A percentile compares a stretch with the other conserved stretches of the same genome.
These are phyloP conservation scores for Acanthopleura granulata DNA, from an alignment of 2,888 invertebrate species.

Conservation along the genomic window DNA sequence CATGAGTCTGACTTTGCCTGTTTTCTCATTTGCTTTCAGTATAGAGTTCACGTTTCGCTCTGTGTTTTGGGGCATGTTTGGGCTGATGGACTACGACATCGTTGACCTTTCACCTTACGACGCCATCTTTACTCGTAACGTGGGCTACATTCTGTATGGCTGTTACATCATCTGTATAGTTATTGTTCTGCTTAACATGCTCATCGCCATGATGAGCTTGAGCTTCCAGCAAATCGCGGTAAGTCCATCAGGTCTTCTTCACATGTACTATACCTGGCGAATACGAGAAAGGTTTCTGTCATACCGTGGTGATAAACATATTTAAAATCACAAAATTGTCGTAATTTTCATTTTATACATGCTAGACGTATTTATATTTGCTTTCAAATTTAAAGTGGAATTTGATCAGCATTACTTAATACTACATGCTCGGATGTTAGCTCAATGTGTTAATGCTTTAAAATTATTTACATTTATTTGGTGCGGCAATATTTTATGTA, in stretches of 20 bases:
- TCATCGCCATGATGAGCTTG: slow-evolving; percentile 78
- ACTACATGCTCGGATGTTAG: no score
- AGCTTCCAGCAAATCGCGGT: slow-evolving; percentile 75
- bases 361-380: no score
- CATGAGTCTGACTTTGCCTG: neutral
- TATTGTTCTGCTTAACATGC: slow-evolving; percentile 76
- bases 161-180: slow-evolving; percentile 69
- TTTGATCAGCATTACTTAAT: no score
- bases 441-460: no score
- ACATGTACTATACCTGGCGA: no score
- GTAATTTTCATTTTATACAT: no score
- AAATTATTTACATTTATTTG: no score
- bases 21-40: slow-evolving; percentile 25
- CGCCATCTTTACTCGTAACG: slow-evolving; percentile 67
- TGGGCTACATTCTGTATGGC: slow-evolving; percentile 69
- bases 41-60: slow-evolving; percentile 41
- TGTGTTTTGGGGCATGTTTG: slow-evolving; percentile 50
- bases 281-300: no score
- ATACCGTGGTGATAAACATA: no score
- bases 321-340: no score
- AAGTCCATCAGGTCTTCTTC: neutral
- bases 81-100: slow-evolving; percentile 43
- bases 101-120: slow-evolving; percentile 57
- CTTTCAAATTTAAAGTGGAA: no score
- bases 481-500: no score